These are phyloP conservation scores for Antigone vipio DNA, from an alignment of 2,113 vertebrate species.

Conservation along the genomic window DNA sequence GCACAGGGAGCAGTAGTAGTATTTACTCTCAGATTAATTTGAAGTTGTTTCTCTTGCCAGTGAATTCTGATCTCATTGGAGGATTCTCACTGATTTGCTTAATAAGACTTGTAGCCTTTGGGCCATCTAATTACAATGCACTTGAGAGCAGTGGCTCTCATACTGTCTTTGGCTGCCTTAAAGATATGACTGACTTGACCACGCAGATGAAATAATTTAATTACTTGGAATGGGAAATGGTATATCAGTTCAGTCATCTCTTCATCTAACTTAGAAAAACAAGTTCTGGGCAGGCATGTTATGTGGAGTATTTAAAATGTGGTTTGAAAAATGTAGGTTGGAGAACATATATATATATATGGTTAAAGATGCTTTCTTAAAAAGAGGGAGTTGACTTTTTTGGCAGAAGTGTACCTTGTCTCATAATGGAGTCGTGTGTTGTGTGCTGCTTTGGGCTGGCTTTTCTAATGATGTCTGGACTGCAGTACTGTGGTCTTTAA, in stretches of 20 bases:
- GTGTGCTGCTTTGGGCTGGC: background rate
- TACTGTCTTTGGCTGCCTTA: background rate
- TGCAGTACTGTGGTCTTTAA: background rate
- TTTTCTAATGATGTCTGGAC: background rate
- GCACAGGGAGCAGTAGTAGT: background rate
- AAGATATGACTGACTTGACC: background rate
- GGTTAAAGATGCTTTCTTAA: background rate
- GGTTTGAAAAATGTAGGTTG: background rate
- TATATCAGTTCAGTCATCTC: background rate
- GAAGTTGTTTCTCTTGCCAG: background rate
- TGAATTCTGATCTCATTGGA: background rate
- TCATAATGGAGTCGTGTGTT: rapidly evolving
- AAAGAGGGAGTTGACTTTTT: background rate
- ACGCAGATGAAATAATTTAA: background rate
- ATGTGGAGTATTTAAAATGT: background rate
- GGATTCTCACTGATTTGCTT: background rate
- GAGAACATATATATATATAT: rapidly evolving
- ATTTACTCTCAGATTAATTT: background rate
- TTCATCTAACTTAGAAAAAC: background rate
- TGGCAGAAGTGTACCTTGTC: background rate
- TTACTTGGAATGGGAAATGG: background rate
- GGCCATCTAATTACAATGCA: background rate
- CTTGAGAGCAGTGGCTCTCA: background rate
- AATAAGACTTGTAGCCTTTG: background rate
- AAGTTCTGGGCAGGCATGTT: background rate